Conservation (phyloP, 1,140 invertebrate genomes). For the Drosophila kohkoa region DNA sequence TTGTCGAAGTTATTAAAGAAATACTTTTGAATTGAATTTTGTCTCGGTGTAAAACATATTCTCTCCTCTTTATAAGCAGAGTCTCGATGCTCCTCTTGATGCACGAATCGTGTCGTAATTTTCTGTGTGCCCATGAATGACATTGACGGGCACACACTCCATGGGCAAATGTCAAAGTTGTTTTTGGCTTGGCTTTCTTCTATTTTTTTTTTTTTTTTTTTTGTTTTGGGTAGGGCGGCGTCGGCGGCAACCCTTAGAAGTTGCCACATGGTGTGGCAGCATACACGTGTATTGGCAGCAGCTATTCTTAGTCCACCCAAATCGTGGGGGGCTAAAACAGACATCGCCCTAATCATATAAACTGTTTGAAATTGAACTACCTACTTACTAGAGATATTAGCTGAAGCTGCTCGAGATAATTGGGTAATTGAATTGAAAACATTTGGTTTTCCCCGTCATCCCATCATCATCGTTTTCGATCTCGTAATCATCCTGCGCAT, state of each 20-base stretch:
- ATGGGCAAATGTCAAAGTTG: slow-evolving; percentile 76
- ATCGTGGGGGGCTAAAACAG: background rate
- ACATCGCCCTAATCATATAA: slow-evolving; percentile 48
- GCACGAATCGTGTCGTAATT: slow-evolving; percentile 65
- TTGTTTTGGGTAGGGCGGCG: slow-evolving; percentile 11
- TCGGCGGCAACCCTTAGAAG: slow-evolving; percentile 41
- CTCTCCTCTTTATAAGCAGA: slow-evolving; percentile 30
- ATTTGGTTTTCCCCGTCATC: slow-evolving; percentile 1
- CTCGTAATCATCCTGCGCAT: background rate
- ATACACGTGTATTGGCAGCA: slow-evolving; percentile 26
- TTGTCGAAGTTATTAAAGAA: too few species aligned
- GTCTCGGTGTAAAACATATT: background rate
- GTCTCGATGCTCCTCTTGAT: slow-evolving; percentile 23
- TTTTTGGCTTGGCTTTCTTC: slow-evolving; percentile 22
- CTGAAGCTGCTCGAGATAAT: slow-evolving; percentile 26
- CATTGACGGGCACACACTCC: slow-evolving; percentile 53
- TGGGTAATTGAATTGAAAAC: slow-evolving; percentile 7
- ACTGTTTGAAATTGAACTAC: slow-evolving; percentile 41
- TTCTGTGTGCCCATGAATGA: slow-evolving; percentile 53
- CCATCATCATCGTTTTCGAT: background rate
- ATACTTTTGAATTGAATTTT: too few species aligned
- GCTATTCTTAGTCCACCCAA: slow-evolving; percentile 46
- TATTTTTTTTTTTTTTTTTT: slow-evolving; percentile 44
- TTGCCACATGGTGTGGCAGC: slow-evolving; percentile 37
- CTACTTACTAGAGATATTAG: slow-evolving; percentile 20